Evolutionary conservation across 1,140 invertebrate species (phyloP), one percentile per base, ranked within the genome.

Genomic region (Planococcus citri): DNA sequence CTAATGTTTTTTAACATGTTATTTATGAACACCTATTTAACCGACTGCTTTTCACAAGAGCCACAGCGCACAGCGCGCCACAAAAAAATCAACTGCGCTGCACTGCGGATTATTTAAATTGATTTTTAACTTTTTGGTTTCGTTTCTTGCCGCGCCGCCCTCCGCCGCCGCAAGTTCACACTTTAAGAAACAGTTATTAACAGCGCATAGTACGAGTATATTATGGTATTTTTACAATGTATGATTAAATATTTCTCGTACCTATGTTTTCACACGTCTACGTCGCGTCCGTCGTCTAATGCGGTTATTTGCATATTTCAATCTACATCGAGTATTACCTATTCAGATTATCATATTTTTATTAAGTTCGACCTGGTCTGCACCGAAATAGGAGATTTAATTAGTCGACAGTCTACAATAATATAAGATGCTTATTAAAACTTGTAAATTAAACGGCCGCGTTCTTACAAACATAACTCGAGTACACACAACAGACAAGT

Each of bases 11-110:
- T 51, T 51, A 51, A 51, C 41, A 20, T 51, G 41, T 51, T 51
- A 51, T 51, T 51, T 51, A 51, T 51, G 41, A 51, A 51, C 41
- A 51, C n/a, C 41, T 51, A 51, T 51, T 51, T 51, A 51, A 51
- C n/a, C 17, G 41, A 51, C 41, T 51, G 41, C 41, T 3, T 51
- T 51, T 51, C 4, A 51, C 2, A n/a, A 51, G 41, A 51, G n/a
- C n/a, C n/a, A n/a, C n/a, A n/a, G n/a, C n/a, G n/a, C n/a, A 33
- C 29, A 33, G 29, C 3, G n/a, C n/a, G n/a, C n/a, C n/a, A 20
- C 17, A 17, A n/a, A 51, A 51, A 51, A 51, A 51, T n/a, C n/a
- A n/a, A n/a, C n/a, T n/a, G n/a, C n/a, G 17, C 41, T 17, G 29
- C 41, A 51, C 17, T 17, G 41, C 3, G 41, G 41, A 51, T 51